Conservation (phyloP, 2,888 invertebrate genomes). For the Leucophenga maculata region DNA sequence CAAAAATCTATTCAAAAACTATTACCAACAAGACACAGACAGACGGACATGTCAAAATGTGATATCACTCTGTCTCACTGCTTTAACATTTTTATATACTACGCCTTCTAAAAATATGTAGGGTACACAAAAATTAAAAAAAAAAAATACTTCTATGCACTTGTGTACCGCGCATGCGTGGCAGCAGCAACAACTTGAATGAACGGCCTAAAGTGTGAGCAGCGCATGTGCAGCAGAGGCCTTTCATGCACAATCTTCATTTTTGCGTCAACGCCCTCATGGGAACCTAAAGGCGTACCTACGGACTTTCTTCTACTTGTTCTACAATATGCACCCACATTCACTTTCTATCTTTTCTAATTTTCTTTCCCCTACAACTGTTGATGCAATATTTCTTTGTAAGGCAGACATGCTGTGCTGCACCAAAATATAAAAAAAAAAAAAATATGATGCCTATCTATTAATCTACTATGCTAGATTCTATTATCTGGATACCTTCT, state of each 20-base stretch:
- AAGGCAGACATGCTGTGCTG: background rate
- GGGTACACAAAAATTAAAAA: background rate
- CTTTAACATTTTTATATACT: no score
- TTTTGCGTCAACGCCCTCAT: conserved; percentile 64
- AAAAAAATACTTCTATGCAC: conserved; percentile 36
- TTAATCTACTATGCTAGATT: background rate
- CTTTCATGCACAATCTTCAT: background rate
- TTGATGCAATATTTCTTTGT: conserved; percentile 1
- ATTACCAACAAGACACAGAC: no score
- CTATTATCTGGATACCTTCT: background rate
- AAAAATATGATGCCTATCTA: background rate
- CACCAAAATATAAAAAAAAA: no score
- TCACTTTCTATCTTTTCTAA: conserved; percentile 21
- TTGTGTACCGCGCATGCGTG: conserved; percentile 58
- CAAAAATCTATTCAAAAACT: no score
- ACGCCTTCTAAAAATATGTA: no score
- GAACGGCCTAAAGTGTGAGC: conserved; percentile 26
- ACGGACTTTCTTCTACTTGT: conserved; percentile 29
- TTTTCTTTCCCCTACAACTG: conserved; percentile 7
- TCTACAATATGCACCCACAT: conserved; percentile 9
- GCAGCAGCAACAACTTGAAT: conserved; percentile 4
- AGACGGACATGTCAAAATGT: no score
- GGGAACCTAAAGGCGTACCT: conserved; percentile 45
- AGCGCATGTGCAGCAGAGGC: conserved; percentile 50
- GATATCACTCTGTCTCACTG: no score